Percentiles rank a stretch among this genome's conserved stretches.
Conservation (phyloP, 2,888 invertebrate genomes). For the Scrobipalpa atriplicella region DNA sequence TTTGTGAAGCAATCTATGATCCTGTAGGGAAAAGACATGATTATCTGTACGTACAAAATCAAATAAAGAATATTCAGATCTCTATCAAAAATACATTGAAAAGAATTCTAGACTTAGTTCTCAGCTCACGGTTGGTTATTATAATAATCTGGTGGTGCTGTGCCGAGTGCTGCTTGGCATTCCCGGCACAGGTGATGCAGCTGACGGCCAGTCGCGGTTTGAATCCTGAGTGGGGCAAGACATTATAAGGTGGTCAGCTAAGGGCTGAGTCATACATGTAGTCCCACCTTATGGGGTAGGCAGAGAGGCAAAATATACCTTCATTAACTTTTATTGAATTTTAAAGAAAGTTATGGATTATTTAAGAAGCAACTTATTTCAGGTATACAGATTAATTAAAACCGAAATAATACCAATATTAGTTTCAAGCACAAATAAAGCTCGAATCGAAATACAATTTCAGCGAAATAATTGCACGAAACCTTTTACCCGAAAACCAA, state of each 20-base stretch:
- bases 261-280: no score
- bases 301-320: no score
- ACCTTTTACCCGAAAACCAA: conserved; percentile 3
- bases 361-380: not conserved
- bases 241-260: not conserved
- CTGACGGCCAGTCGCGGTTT: conserved; percentile 8
- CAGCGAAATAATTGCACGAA: not conserved
- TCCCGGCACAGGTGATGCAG: not conserved
- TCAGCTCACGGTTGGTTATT: not conserved
- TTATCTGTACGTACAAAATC: no score
- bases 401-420: not conserved
- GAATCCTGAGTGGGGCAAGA: not conserved
- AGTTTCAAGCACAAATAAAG: not conserved
- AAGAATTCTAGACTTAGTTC: not conserved
- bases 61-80: not conserved
- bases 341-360: no score
- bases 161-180: not conserved
- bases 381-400: not conserved
- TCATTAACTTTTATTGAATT: no score
- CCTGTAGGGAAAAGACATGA: no score
- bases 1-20: no score
- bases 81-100: conserved; percentile 11
- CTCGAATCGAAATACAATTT: not conserved
- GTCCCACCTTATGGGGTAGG: no score
- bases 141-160: not conserved